Evolutionary conservation across 2,888 invertebrate species (phyloP), one percentile per base, ranked within the genome.

Genomic region (Lissocephala sabroskyi): DNA sequence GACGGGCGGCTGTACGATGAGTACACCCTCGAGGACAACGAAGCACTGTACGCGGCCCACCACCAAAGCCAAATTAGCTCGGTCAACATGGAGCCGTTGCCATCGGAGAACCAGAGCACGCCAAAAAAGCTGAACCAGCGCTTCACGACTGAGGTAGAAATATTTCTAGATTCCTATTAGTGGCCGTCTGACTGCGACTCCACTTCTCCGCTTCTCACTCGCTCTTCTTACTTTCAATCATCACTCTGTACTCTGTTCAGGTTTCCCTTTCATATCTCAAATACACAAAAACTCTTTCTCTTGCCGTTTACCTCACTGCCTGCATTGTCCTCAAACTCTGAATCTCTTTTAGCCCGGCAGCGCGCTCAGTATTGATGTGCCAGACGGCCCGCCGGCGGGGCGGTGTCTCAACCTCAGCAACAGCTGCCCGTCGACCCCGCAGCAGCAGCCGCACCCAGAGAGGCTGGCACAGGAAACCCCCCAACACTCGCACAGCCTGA

Each of bases 121-220:
- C 82, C 82, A 45, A 82, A 77, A 58, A 82, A 81, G 36, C 49
- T 49, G 17, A 51, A 56, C 29, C 70, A 70, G 32, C 68, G 71
- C 7, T 81, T 79, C 66, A 74, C 70, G 37, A 76, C 82, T 57
- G 82, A 84, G 84, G 82, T 82, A 84, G 82, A 82, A 63, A 62
- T 84, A 68, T 83, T 79, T 65, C 62, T 83, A 66, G 78, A 82
- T 62, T 78, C 83, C 44, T 74, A 80, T 65, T 82, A 66, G 49
- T 9, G 45, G 35, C 41, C 41, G 16, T 19, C n/a, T n/a, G n/a
- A n/a, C n/a, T n/a, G n/a, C n/a, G n/a, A n/a, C n/a, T n/a, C n/a
- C n/a, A n/a, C n/a, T n/a, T n/a, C n/a, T n/a, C n/a, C n/a, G n/a
- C n/a, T n/a, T n/a, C n/a, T n/a, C n/a, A n/a, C n/a, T n/a, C n/a